phyloP scores from a whole-genome alignment of 2,113 vertebrate species.

The Nematolebias whitei region DNA sequence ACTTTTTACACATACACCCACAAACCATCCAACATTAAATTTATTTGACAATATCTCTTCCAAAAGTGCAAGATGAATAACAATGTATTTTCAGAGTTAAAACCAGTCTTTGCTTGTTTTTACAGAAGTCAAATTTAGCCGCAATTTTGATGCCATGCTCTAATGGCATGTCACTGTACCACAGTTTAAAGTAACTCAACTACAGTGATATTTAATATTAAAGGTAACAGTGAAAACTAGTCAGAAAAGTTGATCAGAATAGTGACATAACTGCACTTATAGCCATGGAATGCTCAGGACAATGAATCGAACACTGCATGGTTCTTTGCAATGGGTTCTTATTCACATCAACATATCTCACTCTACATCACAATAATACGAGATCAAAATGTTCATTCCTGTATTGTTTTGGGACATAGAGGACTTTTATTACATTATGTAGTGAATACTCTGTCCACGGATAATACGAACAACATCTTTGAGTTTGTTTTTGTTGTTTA shows the following conservation, averaged over 20 bases:
- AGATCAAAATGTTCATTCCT: constrained; percentile 40
- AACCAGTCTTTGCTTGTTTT: no score
- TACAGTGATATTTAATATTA: not conserved
- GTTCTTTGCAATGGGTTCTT: constrained; percentile 29
- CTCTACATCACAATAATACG: constrained; percentile 29
- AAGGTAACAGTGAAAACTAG: not conserved
- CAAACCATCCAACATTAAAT: no score
- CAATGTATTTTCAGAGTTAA: no score
- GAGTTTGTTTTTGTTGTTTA: constrained; percentile 37
- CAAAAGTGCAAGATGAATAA: no score
- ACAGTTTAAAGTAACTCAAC: not conserved
- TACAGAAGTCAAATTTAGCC: no score
- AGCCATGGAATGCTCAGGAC: constrained; percentile 12
- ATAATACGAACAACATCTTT: constrained; percentile 57
- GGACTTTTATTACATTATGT: constrained; percentile 52
- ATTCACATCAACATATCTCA: constrained; percentile 34
- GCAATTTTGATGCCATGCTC: no score
- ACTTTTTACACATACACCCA: no score
- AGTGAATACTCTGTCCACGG: constrained; percentile 40
- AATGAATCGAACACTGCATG: not conserved
- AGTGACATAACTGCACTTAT: constrained; percentile 2
- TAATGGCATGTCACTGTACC: no score
- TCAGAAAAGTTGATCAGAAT: constrained; percentile 4
- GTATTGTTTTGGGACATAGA: constrained; percentile 48
- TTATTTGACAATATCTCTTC: no score